These are phyloP conservation scores for Channa maculata DNA, from an alignment of 2,113 vertebrate species.

Conservation along the genomic window DNA sequence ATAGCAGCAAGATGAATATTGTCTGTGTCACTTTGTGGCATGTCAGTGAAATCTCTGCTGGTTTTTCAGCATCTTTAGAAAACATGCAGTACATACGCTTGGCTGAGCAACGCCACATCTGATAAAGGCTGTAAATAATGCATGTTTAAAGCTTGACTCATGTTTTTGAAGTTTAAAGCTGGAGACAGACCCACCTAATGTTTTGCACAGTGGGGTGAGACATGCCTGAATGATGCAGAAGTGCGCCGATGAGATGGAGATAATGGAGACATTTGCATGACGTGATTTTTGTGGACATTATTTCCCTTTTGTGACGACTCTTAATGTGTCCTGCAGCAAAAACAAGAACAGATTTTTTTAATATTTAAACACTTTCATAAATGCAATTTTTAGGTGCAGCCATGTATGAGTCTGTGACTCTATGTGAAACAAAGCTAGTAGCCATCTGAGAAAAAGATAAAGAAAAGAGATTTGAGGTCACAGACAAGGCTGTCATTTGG, in stretches of 20 bases:
- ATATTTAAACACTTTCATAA: slow-evolving; percentile 13
- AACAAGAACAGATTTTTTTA: not conserved
- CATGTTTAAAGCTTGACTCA: slow-evolving; percentile 63
- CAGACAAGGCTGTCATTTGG: slow-evolving; percentile 18
- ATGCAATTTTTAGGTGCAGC: not conserved
- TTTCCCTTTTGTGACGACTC: not conserved
- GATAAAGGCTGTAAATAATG: slow-evolving; percentile 67
- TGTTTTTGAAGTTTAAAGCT: slow-evolving; percentile 56
- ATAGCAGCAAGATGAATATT: slow-evolving; percentile 52
- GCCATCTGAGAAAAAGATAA: slow-evolving; percentile 7
- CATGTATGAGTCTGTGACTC: not conserved
- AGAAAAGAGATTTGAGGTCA: slow-evolving; percentile 24
- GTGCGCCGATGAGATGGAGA: not conserved
- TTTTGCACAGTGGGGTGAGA: slow-evolving; percentile 26
- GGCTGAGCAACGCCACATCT: slow-evolving; percentile 68
- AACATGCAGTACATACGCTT: slow-evolving; percentile 34
- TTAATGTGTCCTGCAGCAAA: not conserved
- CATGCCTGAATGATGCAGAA: slow-evolving; percentile 30
- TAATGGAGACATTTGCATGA: slow-evolving; percentile 23
- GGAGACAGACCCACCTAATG: slow-evolving; percentile 46
- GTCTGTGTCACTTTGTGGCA: slow-evolving; percentile 58
- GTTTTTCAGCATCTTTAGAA: slow-evolving; percentile 57
- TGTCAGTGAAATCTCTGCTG: slow-evolving; percentile 65
- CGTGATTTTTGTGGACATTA: not conserved
- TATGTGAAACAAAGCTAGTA: slow-evolving; percentile 7